Evolutionary conservation across 2,888 invertebrate genomes (phyloP), one percentile per base, ranked within the genome.

Genomic region (Spialia ferax): DNA sequence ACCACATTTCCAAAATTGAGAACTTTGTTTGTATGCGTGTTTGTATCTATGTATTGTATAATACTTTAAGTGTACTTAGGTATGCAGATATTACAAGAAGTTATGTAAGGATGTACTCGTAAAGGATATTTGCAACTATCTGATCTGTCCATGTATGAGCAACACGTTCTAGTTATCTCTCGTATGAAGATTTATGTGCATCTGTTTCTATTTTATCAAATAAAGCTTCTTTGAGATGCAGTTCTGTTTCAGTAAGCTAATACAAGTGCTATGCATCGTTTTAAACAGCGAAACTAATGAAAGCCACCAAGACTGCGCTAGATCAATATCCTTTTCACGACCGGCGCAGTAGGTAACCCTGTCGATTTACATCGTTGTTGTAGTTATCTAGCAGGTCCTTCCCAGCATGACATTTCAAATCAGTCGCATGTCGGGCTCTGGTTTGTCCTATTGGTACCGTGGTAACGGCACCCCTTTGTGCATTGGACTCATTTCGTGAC

Each of bases 321-420:
- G 87, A 93, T 93, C 93, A 83, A 93, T 93, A 91, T 78, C 75
- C 72, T 87, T 85, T 86, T 82, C 85, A 88, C 89, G 75, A 73
- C 50, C 85, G 83, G 86, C 88, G 88, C 87, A 87, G 83, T 86
- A 48, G 48, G 48, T 48, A 86, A 88, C 84, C 86, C 86, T 75
- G 74, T 81, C 75, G 73, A 69, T 74, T 84, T 80, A 73, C 70
- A 79, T 79, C 77, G 78, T 78, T 42, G 50, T 73, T 66, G 74
- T 70, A 70, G 67, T 63, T 59, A 67, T 61, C 32, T 62, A 71
- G 68, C 67, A 65, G 65, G 71, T 69, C 75, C 71, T 73, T 74
- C 69, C 62, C 70, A 71, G 70, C 63, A 74, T 71, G 79, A 78
- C 84, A 72, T 77, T 82, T 72, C 69, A 75, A 84, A 70, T 82